Percentiles rank a stretch among this genome's conserved stretches.
These are phyloP conservation scores for Adelges cooleyi DNA, from an alignment of 1,140 invertebrate genomes.

Conservation along the genomic window DNA sequence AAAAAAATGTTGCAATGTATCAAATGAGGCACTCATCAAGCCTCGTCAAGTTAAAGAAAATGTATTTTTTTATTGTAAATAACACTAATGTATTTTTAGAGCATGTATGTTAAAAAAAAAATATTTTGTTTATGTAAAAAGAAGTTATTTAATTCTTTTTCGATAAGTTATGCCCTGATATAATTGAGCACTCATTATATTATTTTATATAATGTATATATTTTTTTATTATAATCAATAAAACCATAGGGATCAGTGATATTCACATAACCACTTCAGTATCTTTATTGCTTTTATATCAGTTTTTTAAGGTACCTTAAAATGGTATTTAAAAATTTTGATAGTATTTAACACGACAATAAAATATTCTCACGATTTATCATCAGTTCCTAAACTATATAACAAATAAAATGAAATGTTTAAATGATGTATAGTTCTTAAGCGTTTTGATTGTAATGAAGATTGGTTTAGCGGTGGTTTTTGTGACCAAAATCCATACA, in stretches of 20 bases:
- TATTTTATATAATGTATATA: conserved; percentile 28
- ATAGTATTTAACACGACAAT: too few species aligned
- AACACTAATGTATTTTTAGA: conserved; percentile 26
- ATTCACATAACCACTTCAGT: neutral
- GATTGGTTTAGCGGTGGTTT: too few species aligned
- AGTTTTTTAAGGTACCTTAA: too few species aligned
- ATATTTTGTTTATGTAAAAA: conserved; percentile 26
- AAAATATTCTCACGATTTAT: too few species aligned
- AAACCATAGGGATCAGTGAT: conserved; percentile 20
- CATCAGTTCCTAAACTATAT: too few species aligned
- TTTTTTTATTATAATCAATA: conserved; percentile 27
- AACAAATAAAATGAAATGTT: too few species aligned
- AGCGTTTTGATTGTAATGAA: too few species aligned
- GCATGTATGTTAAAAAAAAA: conserved; percentile 26
- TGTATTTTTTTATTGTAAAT: conserved; percentile 28
- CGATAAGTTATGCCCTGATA: conserved; percentile 7
- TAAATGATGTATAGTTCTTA: too few species aligned
- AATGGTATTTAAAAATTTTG: too few species aligned
- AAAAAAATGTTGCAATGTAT: conserved; percentile 22
- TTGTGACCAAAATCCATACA: too few species aligned
- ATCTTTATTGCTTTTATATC: too few species aligned
- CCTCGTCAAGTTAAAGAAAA: conserved; percentile 25
- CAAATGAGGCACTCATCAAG: conserved; percentile 23
- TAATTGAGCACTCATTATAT: conserved; percentile 22
- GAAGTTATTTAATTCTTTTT: conserved; percentile 11